Evolutionary conservation across 2,888 invertebrate species (phyloP).

Genomic region (Rambutsinella grinnellia): DNA sequence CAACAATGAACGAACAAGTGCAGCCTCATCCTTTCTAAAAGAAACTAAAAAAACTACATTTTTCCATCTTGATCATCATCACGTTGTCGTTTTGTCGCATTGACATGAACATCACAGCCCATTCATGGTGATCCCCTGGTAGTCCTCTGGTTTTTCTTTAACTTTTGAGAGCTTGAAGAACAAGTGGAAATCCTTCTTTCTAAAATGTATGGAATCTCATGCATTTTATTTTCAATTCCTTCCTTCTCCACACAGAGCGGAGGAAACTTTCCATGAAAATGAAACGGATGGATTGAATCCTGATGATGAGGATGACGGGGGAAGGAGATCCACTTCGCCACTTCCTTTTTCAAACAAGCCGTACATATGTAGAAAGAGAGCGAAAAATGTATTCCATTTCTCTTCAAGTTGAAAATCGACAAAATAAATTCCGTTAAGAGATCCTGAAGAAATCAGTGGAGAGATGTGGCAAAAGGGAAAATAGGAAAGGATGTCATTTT

Average conservation of each 20-base stretch:
- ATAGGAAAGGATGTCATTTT: background rate
- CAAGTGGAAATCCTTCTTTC: background rate
- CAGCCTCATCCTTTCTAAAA: background rate
- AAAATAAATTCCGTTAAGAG: background rate
- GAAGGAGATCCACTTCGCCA: conserved; percentile 24
- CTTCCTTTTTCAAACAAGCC: background rate
- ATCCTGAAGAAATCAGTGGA: background rate
- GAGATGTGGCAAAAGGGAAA: background rate
- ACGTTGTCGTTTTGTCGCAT: conserved; percentile 7
- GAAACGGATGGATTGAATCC: conserved; percentile 49
- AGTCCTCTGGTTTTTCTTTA: conserved; percentile 7
- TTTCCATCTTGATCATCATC: background rate
- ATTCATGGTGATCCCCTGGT: conserved; percentile 34
- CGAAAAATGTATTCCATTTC: conserved; percentile 38
- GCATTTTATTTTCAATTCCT: conserved; percentile 15
- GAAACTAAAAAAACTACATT: no score
- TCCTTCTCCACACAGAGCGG: conserved; percentile 5
- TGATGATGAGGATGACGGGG: conserved; percentile 17
- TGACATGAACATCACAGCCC: conserved; percentile 34
- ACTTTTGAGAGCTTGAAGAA: conserved; percentile 14
- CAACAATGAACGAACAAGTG: background rate
- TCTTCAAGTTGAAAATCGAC: conserved; percentile 29
- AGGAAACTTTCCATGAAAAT: conserved; percentile 46
- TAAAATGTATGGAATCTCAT: background rate
- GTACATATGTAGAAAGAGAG: background rate